phyloP scores from a whole-genome alignment of 2,888 invertebrate species.

The Lutraria lutraria region DNA sequence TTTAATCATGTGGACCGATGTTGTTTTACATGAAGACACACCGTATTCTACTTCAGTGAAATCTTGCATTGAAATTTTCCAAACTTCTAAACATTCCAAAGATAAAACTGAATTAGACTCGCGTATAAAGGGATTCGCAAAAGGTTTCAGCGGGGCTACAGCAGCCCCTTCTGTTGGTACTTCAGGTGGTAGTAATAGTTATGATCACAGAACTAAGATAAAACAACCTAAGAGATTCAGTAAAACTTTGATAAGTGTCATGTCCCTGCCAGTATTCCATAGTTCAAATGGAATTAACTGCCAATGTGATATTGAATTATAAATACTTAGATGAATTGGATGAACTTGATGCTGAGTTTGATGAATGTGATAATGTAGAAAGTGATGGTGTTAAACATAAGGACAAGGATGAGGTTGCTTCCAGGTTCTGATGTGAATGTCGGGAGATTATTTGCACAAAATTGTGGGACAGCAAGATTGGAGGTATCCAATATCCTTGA shows the following conservation, averaged over 20 bases:
- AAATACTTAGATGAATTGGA: neutral
- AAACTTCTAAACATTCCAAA: neutral
- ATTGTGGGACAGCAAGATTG: constrained; percentile 54
- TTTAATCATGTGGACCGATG: neutral
- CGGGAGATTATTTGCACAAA: constrained; percentile 8
- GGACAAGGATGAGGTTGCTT: neutral
- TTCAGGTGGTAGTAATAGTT: neutral
- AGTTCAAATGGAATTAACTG: neutral
- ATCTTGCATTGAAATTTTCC: neutral
- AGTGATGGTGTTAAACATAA: neutral
- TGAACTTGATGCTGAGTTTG: constrained; percentile 3
- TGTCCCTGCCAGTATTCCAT: constrained; percentile 30
- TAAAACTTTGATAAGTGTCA: constrained; percentile 23
- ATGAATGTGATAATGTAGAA: neutral
- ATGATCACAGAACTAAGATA: neutral
- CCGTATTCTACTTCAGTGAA: neutral
- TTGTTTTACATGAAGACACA: neutral
- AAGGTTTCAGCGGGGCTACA: neutral
- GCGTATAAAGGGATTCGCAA: neutral
- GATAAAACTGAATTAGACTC: neutral
- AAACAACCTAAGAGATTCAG: neutral
- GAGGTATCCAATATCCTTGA: constrained; percentile 36
- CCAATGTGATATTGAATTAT: constrained; percentile 23
- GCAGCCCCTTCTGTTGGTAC: neutral
- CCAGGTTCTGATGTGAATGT: neutral